Base-by-base conservation (phyloP, 1,140 invertebrate genomes). In the Diploscapter pachys region DNA sequence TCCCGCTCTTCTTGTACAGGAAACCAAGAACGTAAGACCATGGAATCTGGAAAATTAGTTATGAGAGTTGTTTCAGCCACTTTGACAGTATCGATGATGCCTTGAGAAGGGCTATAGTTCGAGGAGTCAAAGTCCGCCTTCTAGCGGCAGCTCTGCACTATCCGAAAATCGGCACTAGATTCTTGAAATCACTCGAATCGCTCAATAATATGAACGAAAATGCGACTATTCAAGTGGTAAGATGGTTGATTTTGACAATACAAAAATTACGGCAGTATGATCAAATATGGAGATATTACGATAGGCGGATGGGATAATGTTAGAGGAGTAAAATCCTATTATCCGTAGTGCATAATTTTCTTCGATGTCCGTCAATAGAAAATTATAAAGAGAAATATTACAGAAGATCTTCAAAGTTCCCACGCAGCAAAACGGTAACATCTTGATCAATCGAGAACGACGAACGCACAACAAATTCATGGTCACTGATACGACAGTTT, bases 391-490 rank as follows among this genome's bases (percentile, higher is more conserved):
- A 31, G 31, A 31, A 31, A 31, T 31, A 31, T 31, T 31, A 31
- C 31, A 88, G 89, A 88, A 86, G 85, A 79, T 89, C 61, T 89
- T 89, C 82, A 82, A 83, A 71, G 88, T 89, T 6, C 86, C 86
- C 61, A 84, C 88, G 91, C 63, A 92, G 93, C 11, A 93, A 93
- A 8, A 89, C 89, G 89, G 90, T n/a, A 92, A 96, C 83, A 86
- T 88, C 62, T 90, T 92, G 85, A 95, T 99, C 80, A 94, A 94
- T 8, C 95, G 88, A 87, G 90, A 90, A 0, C 88, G 95, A 73
- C 94, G 98, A 0, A 98, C 97, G 86, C 96, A 99, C 86, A 97
- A 98, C 85, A 99, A 99, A 85, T 98, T 96, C 85, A 95, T 99
- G 94, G 95, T 99, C 3, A 98, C 95, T 0, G 96, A 99, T 82